These are phyloP conservation scores for Tortrix viridana DNA, from an alignment of 2,888 invertebrate genomes.

Conservation along the genomic window DNA sequence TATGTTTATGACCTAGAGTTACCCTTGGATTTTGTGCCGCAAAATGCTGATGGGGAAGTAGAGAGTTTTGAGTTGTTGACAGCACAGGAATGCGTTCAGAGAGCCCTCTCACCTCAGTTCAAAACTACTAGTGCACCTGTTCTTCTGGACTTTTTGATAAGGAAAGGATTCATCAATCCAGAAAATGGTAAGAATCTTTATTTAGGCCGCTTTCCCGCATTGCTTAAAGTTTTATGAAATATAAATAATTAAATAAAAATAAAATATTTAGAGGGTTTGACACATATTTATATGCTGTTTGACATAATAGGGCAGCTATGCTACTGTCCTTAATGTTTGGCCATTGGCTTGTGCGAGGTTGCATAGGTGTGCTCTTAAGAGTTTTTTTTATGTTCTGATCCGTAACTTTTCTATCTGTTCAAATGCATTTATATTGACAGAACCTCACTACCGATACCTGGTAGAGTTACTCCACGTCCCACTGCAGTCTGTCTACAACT, in stretches of 20 bases:
- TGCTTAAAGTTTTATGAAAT: too few species aligned
- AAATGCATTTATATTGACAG: slow-evolving; percentile 80
- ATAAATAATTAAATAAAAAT: too few species aligned
- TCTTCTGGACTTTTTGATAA: slow-evolving; percentile 95
- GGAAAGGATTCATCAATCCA: slow-evolving; percentile 94
- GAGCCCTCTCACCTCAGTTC: slow-evolving; percentile 92
- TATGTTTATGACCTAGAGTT: slow-evolving; percentile 97
- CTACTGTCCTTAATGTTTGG: too few species aligned
- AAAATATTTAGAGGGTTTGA: too few species aligned
- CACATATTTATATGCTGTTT: too few species aligned
- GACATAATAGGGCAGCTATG: too few species aligned
- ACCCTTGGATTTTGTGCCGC: slow-evolving; percentile 95
- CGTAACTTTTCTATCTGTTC: background rate
- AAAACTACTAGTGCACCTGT: slow-evolving; percentile 97
- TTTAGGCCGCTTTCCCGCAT: too few species aligned
- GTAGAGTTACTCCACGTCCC: slow-evolving; percentile 95
- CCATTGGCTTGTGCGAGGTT: too few species aligned
- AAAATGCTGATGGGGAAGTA: slow-evolving; percentile 97
- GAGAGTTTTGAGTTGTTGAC: slow-evolving; percentile 94
- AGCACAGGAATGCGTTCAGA: slow-evolving; percentile 91
- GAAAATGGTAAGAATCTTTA: slow-evolving; percentile 91
- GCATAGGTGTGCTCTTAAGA: too few species aligned
- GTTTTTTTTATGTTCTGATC: background rate
- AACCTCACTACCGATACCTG: slow-evolving; percentile 92
- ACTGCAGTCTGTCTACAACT: slow-evolving; percentile 91